phyloP scores from a whole-genome alignment of 1,140 invertebrate genomes.

The Nasonia giraulti region DNA sequence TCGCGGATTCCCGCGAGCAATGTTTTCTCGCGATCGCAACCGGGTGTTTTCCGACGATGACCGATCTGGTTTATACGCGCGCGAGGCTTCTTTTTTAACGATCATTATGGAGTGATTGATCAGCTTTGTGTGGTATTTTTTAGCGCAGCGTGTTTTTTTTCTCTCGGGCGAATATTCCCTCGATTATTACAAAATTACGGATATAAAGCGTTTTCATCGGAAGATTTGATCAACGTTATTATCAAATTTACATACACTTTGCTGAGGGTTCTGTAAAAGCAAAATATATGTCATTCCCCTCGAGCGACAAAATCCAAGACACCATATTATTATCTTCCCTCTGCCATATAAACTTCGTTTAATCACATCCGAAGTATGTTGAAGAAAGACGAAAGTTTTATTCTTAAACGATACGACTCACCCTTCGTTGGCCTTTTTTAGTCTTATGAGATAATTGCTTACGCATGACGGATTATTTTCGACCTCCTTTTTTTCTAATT shows the following conservation, averaged over 20 bases:
- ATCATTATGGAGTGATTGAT: no score
- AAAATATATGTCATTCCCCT: neutral
- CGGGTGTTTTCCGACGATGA: neutral
- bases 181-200: neutral
- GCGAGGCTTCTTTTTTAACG: neutral
- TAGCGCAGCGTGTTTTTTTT: no score
- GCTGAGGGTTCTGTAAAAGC: neutral
- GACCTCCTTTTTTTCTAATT: neutral
- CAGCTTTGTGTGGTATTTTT: no score
- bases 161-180: neutral
- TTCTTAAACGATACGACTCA: neutral
- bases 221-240: neutral
- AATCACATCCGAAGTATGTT: neutral
- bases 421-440: neutral
- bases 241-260: neutral
- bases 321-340: neutral
- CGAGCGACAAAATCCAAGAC: neutral
- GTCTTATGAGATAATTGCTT: neutral
- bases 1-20: neutral
- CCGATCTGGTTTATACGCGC: neutral
- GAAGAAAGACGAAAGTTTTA: neutral
- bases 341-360: neutral
- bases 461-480: neutral
- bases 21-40: neutral
- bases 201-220: neutral